A percentile compares a stretch with the other conserved stretches of the same genome.
Conservation (phyloP, 2,888 invertebrate genomes). For the Willowsia nigromaculata region DNA sequence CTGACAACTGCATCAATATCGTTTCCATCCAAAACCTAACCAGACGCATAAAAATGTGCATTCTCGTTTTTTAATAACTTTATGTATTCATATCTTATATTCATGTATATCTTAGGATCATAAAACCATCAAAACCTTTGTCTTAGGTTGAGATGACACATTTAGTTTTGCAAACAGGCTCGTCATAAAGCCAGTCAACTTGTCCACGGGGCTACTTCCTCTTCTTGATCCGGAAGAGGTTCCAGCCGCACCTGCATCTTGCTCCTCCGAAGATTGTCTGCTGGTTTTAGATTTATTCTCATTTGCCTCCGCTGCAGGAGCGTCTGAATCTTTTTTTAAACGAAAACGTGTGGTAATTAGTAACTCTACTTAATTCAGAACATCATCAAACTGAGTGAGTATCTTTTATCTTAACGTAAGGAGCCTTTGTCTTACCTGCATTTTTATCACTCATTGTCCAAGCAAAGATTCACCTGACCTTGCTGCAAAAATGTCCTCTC, state of each 20-base stretch:
- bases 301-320: not conserved
- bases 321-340: not conserved
- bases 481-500: too few species aligned
- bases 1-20: slow-evolving; percentile 88
- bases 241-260: slow-evolving; percentile 16
- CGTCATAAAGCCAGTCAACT: slow-evolving; percentile 70
- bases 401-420: too few species aligned
- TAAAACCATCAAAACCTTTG: too few species aligned
- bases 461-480: too few species aligned
- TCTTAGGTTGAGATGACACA: slow-evolving; percentile 63
- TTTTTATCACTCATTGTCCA: not conserved
- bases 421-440: too few species aligned
- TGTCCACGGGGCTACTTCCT: slow-evolving; percentile 65
- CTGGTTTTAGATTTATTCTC: not conserved
- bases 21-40: slow-evolving; percentile 85
- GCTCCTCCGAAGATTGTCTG: slow-evolving; percentile 46
- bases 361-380: too few species aligned
- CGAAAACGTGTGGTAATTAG: too few species aligned
- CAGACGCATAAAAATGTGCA: not conserved
- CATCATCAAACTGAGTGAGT: too few species aligned
- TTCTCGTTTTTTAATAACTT: not conserved
- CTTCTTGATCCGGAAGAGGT: slow-evolving; percentile 50
- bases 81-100: too few species aligned
- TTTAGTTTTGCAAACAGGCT: slow-evolving; percentile 72
- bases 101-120: too few species aligned